A percentile compares a stretch with the other conserved stretches of the same genome.
phyloP scores from a whole-genome alignment of 2,888 invertebrate species.

The Colletes collaris region DNA sequence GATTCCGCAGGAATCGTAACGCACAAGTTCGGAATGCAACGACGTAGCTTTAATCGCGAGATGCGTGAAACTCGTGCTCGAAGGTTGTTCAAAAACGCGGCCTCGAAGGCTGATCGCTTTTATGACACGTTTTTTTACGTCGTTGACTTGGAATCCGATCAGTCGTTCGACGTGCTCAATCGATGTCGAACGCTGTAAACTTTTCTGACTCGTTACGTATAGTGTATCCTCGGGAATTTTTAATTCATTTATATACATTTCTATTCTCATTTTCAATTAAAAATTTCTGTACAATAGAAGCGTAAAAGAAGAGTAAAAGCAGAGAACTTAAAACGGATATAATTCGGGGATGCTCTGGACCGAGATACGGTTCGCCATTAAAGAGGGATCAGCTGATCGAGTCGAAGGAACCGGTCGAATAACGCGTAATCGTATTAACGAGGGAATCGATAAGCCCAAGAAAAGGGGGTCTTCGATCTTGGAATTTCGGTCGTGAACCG shows the following conservation, averaged over 20 bases:
- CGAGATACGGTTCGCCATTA: background rate
- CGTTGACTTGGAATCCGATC: too few species aligned
- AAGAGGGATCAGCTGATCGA: conserved; percentile 24
- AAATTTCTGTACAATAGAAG: too few species aligned
- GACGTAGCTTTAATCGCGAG: background rate
- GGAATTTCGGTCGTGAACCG: background rate
- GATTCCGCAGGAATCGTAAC: background rate
- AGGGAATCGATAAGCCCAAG: background rate
- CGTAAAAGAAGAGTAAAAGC: conserved; percentile 12
- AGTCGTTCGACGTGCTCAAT: too few species aligned
- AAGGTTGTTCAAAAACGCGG: too few species aligned
- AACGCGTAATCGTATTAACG: background rate
- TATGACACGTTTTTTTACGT: too few species aligned
- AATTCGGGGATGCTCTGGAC: conserved; percentile 16
- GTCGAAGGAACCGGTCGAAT: background rate
- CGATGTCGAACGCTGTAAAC: too few species aligned
- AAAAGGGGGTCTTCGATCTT: background rate
- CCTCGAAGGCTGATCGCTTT: too few species aligned
- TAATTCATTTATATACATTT: too few species aligned
- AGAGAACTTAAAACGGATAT: conserved; percentile 23
- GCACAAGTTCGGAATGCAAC: conserved; percentile 9
- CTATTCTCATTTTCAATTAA: too few species aligned
- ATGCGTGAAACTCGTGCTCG: too few species aligned
- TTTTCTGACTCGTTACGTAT: too few species aligned
- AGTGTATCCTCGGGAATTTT: too few species aligned